Base-by-base conservation (phyloP, 2,888 invertebrate genomes). In the Dasysyrphus tricinctus region DNA sequence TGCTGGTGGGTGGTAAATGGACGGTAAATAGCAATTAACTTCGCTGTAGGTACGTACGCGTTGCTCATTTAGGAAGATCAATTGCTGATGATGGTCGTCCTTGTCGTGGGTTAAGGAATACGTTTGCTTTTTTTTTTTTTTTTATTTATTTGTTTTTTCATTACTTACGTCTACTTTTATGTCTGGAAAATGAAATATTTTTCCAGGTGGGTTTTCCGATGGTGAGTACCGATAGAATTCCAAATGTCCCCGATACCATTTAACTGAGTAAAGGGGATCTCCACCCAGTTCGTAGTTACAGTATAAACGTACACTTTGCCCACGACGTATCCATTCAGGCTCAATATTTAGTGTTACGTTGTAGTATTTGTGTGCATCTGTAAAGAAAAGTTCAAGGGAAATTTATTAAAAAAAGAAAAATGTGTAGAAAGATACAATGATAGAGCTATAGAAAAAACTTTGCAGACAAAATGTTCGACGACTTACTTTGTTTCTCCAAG, bases 191-290 rank as follows among this genome's bases (percentile, higher is more conserved):
- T 94, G 94, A 89, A 95, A 95, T 88, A 94, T 94, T 92, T 95
- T 95, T 5, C 94, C 94, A 44, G 94, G 94, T 0, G 95, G 95
- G 79, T 93, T 93, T 90, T 95, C 95, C 12, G 94, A 95, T 0
- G 95, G 95, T 19, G 95, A 94, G 90, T 94, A 95, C 88, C 95
- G 93, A 91, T 95, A 95, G 93, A 95, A 95, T 92, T 95, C 95
- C 90, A 95, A 94, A 89, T 94, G 93, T 59, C 95, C 95, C 88
- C 95, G 93, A 92, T 95, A 95, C 94, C 95, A 95, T 91, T 95
- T 95, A 83, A 95, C 95, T 59, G 95, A 94, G 92, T 95, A 95
- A 12, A 95, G 93, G 0, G 95, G 95, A 12, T 95, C 95, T n/a
- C 94, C 95, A 6, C 95, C 94, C 88, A 95, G 92, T 90, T 95